A percentile compares a stretch with the other conserved stretches of the same genome.
These are phyloP conservation scores for Catharus minimus DNA, from an alignment of 2,113 vertebrate genomes.

Conservation along the genomic window DNA sequence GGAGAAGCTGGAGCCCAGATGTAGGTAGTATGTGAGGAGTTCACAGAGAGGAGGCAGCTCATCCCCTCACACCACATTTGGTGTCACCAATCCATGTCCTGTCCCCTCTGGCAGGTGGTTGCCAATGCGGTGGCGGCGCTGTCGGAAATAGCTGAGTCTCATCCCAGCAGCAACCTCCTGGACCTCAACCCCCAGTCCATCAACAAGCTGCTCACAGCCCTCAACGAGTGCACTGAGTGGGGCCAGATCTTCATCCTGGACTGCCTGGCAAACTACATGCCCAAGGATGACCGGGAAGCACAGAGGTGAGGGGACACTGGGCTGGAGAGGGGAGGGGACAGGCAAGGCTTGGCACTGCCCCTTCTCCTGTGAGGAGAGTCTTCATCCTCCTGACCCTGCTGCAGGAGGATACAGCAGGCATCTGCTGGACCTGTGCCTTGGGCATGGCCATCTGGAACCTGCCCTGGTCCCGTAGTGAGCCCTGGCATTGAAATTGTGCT, in stretches of 20 bases:
- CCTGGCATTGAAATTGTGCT: background rate
- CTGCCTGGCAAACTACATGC: conserved; percentile 96
- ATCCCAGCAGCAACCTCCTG: conserved; percentile 95
- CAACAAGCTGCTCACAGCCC: conserved; percentile 95
- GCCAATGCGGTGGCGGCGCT: conserved; percentile 95
- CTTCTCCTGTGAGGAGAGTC: background rate
- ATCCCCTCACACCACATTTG: fast-evolving
- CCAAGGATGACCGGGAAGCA: conserved; percentile 95
- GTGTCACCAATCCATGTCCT: background rate
- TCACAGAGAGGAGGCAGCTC: background rate
- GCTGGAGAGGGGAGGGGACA: background rate
- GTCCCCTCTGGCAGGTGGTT: conserved; percentile 81
- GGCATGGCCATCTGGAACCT: background rate
- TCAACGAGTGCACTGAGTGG: conserved; percentile 98
- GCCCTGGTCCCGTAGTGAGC: fast-evolving
- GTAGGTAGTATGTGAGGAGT: background rate
- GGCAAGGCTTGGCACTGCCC: background rate
- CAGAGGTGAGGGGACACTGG: conserved; percentile 85
- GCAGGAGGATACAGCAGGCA: background rate
- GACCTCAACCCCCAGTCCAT: conserved; percentile 98
- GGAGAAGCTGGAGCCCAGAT: background rate
- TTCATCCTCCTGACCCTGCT: background rate
- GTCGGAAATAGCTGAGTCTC: conserved; percentile 95
- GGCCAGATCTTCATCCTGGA: conserved; percentile 99
- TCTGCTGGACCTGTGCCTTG: background rate